Conservation (phyloP, 1,140 invertebrate species). For the Solenopsis fugax region DNA sequence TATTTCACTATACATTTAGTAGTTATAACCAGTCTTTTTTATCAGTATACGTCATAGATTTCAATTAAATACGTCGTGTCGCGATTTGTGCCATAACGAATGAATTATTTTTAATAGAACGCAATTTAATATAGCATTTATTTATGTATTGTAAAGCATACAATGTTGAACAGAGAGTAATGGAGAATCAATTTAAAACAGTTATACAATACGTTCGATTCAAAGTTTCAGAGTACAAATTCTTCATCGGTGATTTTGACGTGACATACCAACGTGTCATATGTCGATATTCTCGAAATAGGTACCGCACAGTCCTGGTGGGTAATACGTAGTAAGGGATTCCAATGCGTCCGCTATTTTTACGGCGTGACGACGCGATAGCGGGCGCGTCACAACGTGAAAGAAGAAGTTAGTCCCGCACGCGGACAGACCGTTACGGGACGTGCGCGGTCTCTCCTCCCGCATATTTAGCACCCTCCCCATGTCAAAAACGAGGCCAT, state of each 20-base stretch:
- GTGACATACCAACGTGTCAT: background rate
- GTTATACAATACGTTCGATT: background rate
- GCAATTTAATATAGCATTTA: background rate
- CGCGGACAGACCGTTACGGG: slow-evolving; percentile 41
- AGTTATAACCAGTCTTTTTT: too few relatives aligned
- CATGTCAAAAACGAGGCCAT: slow-evolving; percentile 78
- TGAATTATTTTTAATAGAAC: background rate
- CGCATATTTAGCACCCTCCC: slow-evolving; percentile 79
- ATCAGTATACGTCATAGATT: too few relatives aligned
- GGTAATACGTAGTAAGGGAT: slow-evolving; percentile 23
- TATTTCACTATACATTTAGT: too few relatives aligned
- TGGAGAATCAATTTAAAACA: background rate
- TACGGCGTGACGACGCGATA: slow-evolving; percentile 59
- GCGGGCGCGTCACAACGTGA: slow-evolving; percentile 36
- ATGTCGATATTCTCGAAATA: slow-evolving; percentile 37
- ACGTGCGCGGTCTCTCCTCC: slow-evolving; percentile 66
- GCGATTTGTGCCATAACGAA: background rate
- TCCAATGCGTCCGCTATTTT: slow-evolving; percentile 60
- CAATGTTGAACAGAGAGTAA: background rate
- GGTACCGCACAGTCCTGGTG: background rate
- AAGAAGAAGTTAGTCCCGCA: slow-evolving; percentile 63
- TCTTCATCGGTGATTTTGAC: background rate
- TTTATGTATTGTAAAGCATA: background rate
- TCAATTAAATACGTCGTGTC: background rate
- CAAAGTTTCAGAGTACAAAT: background rate